Evolutionary conservation across 2,113 vertebrate genomes (phyloP), one percentile per base, ranked within the genome.

Genomic region (Herpetotheres cachinnans): DNA sequence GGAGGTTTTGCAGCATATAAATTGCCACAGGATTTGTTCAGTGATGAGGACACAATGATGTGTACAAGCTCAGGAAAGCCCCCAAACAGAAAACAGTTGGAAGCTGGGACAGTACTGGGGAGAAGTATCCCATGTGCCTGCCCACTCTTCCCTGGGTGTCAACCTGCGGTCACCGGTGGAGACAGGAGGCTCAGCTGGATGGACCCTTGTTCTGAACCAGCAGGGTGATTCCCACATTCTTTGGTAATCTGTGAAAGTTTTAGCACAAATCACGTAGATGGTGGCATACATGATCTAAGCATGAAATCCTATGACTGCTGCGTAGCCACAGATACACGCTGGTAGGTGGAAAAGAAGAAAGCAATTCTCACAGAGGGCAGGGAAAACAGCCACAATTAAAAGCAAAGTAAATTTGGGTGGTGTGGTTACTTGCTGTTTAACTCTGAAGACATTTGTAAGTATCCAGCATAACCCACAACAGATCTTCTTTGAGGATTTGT

Each of bases 391-490:
- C 92, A 93, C 90, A 95, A 89, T 74, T 92, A 86, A 96, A 63
- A 94, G 83, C 89, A 79, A 76, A 94, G 72, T 70, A 46, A 89
- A 86, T 86, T 94, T 93, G 77, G 40, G 6, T 74, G 81, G 56
- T 86, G 93, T 95, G 94, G 89, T 94, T 95, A 55, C 69, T 93
- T n/a, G 66, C 65, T 77, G 66, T 80, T 54, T 56, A 87, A 25
- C 78, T 96, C 91, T 79, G 90, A 71, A 91, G 87, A 87, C 7
- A 2, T 93, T 93, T 81, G 1, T 80, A 90, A 84, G 81, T 77
- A 89, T 61, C 86, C 86, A 89, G 55, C 89, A 34, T n/a, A 93
- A 95, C 81, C 93, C 89, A 96, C 95, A 91, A 66, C 40, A 95
- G 78, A 80, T 86, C 67, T 89, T 63, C 83, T 55, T 47, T 49